Evolutionary conservation across 2,888 invertebrate species (phyloP).

Genomic region (Choristoneura rosaceana): DNA sequence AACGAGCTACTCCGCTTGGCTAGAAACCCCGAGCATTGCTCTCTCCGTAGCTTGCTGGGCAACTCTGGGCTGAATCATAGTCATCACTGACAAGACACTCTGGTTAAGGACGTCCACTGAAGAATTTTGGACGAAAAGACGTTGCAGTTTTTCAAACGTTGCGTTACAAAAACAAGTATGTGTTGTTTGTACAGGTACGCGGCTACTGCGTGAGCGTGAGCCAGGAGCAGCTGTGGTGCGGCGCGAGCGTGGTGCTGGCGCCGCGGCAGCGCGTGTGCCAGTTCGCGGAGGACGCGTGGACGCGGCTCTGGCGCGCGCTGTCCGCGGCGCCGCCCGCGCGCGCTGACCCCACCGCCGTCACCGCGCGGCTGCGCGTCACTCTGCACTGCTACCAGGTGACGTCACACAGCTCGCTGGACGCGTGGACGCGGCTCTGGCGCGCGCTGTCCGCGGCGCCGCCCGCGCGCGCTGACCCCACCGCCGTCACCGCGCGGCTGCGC

Average conservation of each 20-base stretch:
- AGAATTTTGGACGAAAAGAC: no score
- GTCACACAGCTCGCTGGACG: constrained; percentile 89
- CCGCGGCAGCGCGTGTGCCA: constrained; percentile 94
- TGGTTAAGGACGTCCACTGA: no score
- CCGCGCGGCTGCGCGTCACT: constrained; percentile 89
- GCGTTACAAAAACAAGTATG: no score
- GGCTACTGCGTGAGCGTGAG: constrained; percentile 87
- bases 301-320: constrained; percentile 91
- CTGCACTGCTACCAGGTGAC: constrained; percentile 92
- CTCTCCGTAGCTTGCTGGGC: no score
- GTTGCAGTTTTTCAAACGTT: no score
- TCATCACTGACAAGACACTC: no score
- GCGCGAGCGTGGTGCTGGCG: constrained; percentile 92
- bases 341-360: constrained; percentile 74
- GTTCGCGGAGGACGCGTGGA: constrained; percentile 93
- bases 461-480: constrained; percentile 74
- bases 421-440: constrained; percentile 94
- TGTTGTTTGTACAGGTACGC: constrained; percentile 59
- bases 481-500: constrained; percentile 88
- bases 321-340: constrained; percentile 82
- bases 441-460: constrained; percentile 82
- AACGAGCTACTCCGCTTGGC: no score
- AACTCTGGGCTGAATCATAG: no score
- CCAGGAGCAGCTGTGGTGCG: constrained; percentile 92
- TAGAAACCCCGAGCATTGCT: no score